Conservation (phyloP, 2,888 invertebrate genomes). For the Cetonia aurata region DNA sequence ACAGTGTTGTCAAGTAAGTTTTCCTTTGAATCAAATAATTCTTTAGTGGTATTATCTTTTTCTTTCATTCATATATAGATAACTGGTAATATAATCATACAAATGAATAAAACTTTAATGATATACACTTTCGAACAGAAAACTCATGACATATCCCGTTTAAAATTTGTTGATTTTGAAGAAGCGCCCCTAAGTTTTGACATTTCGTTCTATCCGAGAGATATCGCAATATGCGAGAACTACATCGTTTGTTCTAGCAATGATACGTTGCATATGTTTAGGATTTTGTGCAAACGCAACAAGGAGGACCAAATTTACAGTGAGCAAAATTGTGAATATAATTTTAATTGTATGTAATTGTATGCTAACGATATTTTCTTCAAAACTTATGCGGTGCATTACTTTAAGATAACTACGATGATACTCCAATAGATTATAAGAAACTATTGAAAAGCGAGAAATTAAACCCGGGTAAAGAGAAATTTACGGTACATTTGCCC, state of each 20-base stretch:
- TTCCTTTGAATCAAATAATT: conserved; percentile 6
- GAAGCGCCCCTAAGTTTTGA: conserved; percentile 76
- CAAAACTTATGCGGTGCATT: neutral
- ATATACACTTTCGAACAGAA: conserved; percentile 75
- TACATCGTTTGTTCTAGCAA: conserved; percentile 75
- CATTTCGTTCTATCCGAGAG: conserved; percentile 73
- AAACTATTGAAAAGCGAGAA: conserved; percentile 60
- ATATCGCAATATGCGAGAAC: conserved; percentile 76
- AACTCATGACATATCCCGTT: conserved; percentile 76
- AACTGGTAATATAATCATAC: conserved; percentile 65
- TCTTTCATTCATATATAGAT: conserved; percentile 53
- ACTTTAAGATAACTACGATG: conserved; percentile 52
- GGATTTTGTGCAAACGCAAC: conserved; percentile 60
- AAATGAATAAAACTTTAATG: conserved; percentile 65
- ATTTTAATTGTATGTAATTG: conserved; percentile 59
- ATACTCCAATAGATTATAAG: conserved; percentile 60
- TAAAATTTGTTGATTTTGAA: conserved; percentile 78
- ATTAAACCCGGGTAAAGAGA: conserved; percentile 57
- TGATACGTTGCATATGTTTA: conserved; percentile 75
- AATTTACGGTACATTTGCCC: conserved; percentile 64
- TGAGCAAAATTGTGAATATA: conserved; percentile 54
- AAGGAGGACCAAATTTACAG: conserved; percentile 43
- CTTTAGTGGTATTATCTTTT: neutral
- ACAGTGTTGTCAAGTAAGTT: conserved; percentile 72
- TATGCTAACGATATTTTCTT: neutral